A percentile compares a stretch with the other conserved stretches of the same genome.
Evolutionary conservation across 2,888 invertebrate genomes (phyloP).

Genomic region (Rhabditoides inermis): DNA sequence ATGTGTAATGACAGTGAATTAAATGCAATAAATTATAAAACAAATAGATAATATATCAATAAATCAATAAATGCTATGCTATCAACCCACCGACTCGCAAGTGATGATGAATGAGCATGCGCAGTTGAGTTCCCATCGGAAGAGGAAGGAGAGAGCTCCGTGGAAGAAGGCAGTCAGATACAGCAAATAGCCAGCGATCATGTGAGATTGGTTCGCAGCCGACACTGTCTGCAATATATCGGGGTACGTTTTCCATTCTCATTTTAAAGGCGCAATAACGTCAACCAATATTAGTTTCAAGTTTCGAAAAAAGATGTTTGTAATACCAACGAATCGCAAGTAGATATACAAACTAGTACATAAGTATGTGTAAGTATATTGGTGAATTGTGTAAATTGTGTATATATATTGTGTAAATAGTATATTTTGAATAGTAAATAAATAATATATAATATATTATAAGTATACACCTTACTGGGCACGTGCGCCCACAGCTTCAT

Average conservation of each 20-base stretch:
- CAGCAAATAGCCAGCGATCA: slow-evolving; percentile 26
- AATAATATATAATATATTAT: neutral
- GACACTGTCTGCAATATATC: slow-evolving; percentile 10
- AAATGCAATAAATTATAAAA: too few species aligned
- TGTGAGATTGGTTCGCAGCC: slow-evolving; percentile 8
- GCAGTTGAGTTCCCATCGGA: slow-evolving; percentile 35
- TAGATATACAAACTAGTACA: neutral
- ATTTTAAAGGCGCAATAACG: too few species aligned
- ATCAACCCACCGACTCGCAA: slow-evolving; percentile 45
- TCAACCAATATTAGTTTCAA: too few species aligned
- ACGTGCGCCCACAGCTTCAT: slow-evolving; percentile 37
- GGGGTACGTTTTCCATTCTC: neutral
- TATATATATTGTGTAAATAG: too few species aligned
- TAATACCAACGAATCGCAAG: neutral
- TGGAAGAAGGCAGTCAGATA: slow-evolving; percentile 42
- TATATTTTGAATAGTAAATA: neutral
- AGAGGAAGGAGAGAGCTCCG: slow-evolving; percentile 42
- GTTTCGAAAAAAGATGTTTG: too few species aligned
- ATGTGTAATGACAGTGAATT: too few species aligned
- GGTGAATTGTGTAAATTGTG: too few species aligned
- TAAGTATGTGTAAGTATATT: neutral
- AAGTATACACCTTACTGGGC: slow-evolving; percentile 6
- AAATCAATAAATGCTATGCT: neutral
- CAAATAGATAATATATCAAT: neutral
- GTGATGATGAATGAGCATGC: slow-evolving; percentile 51